Evolutionary conservation across 2,797 vertebrate genomes (phyloP), one percentile per base, ranked within the genome.

Genomic region (Micrastur ruficollis): DNA sequence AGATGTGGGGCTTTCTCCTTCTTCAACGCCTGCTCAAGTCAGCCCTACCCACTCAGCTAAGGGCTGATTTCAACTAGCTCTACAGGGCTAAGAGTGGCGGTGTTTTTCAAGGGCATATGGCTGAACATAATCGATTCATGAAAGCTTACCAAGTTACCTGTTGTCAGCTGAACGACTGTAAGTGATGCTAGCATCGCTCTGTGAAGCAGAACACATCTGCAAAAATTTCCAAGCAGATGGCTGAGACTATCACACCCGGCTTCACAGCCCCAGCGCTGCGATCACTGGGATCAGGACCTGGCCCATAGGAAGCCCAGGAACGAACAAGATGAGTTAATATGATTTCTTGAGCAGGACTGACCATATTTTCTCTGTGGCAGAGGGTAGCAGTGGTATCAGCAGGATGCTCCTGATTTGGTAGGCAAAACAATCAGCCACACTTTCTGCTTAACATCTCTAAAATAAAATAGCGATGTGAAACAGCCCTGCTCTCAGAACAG

Each of bases 201-300:
- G 34, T 0, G n/a, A 70, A 80, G 67, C 81, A 40, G 34, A 82
- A 88, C 5, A 0, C 15, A 27, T 25, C 27, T 61, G 25, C 36
- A 55, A 42, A 61, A 44, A 26, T 49, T 34, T 49, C 46, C 50
- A 49, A 70, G 72, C 46, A 50, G 62, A 65, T 23, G 27, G 65
- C 62, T 29, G 61, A 55, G 22, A 50, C 12, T 29, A 25, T 22
- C 1, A 5, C 38, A 74, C 9, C 31, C 72, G 23, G 29, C 29
- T 61, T 47, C 61, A 12, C 25, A 61, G 4, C 2, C 8, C 42
- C 11, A 1, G 29, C 0, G 2, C 34, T 27, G 34, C 6, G 3
- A 29, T 17, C 3, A 1, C 49, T 18, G 36, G 36, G 31, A 19
- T 7, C 2, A 2, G 71, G 34, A 81, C 12, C 22, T 31, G 62